A percentile compares a stretch with the other conserved stretches of the same genome.
phyloP scores from a whole-genome alignment of 2,888 invertebrate species.

The Ecliptopera silaceata region DNA sequence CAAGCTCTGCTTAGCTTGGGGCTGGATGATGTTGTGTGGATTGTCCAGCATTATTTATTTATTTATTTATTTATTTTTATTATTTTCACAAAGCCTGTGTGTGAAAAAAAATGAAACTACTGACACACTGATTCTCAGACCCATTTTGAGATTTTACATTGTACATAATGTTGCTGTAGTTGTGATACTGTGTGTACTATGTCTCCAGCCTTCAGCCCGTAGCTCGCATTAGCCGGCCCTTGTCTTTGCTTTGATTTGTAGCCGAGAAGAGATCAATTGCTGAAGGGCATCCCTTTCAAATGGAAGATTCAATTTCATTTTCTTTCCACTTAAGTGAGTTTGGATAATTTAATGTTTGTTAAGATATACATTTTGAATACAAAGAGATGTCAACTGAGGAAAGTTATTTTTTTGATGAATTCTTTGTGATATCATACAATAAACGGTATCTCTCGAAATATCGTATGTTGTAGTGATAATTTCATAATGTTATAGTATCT shows the following conservation, averaged over 20 bases:
- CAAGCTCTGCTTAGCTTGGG: too few relatives aligned
- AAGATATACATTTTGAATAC: slow-evolving; percentile 2
- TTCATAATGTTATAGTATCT: too few relatives aligned
- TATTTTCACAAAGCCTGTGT: too few relatives aligned
- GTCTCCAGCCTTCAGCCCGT: slow-evolving; percentile 37
- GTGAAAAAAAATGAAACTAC: too few relatives aligned
- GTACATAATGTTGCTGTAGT: not conserved
- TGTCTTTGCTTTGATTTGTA: slow-evolving; percentile 77
- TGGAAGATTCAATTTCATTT: slow-evolving; percentile 40
- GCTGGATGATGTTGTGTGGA: too few relatives aligned
- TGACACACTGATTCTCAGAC: too few relatives aligned
- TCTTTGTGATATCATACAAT: too few relatives aligned
- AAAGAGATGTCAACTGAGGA: not conserved
- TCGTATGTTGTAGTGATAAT: too few relatives aligned
- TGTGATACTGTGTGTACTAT: slow-evolving; percentile 8
- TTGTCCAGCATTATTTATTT: too few relatives aligned
- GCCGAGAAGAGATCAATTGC: slow-evolving; percentile 66
- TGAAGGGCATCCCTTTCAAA: slow-evolving; percentile 45
- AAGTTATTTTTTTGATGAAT: not conserved
- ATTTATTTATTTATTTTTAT: too few relatives aligned
- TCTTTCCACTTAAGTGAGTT: slow-evolving; percentile 32
- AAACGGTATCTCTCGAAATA: too few relatives aligned
- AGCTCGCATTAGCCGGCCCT: slow-evolving; percentile 66
- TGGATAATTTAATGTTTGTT: slow-evolving; percentile 19
- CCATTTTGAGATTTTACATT: too few relatives aligned